phyloP scores from a whole-genome alignment of 92 coral and sea anemone genomes.

The Muricea muricata region DNA sequence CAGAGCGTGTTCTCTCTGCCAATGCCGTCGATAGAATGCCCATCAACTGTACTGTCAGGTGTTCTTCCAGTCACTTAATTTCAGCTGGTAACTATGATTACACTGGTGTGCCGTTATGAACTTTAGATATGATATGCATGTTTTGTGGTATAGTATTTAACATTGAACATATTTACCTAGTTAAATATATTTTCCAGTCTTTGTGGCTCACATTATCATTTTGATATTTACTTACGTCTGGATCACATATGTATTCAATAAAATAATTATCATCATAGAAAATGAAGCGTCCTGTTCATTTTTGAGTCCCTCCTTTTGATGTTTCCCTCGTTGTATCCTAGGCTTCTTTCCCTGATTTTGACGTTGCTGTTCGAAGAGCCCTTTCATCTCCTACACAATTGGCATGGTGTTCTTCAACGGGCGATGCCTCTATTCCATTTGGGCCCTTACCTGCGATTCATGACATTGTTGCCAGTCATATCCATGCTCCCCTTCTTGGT shows the following conservation, averaged over 20 bases:
- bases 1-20: conserved; percentile 16
- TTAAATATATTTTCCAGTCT: too few relatives aligned
- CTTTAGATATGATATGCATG: too few relatives aligned
- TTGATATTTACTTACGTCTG: not conserved
- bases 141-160: too few relatives aligned
- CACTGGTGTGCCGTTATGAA: not conserved
- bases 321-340: not conserved
- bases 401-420: conserved; percentile 10
- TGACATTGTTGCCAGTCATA: not conserved
- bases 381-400: not conserved
- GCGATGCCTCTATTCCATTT: conserved; percentile 17
- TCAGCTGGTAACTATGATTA: not conserved
- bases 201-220: too few relatives aligned
- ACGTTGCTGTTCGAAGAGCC: not conserved
- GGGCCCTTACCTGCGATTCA: conserved; percentile 51
- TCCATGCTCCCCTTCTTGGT: not conserved
- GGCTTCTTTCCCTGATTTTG: conserved; percentile 4
- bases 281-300: not conserved
- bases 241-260: not conserved
- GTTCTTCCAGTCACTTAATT: not conserved
- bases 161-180: too few relatives aligned
- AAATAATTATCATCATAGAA: not conserved
- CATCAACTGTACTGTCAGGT: not conserved
- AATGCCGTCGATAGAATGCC: not conserved
- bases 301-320: not conserved